These are phyloP conservation scores for Polyergus mexicanus DNA, from an alignment of 1,140 invertebrate genomes.

Conservation along the genomic window DNA sequence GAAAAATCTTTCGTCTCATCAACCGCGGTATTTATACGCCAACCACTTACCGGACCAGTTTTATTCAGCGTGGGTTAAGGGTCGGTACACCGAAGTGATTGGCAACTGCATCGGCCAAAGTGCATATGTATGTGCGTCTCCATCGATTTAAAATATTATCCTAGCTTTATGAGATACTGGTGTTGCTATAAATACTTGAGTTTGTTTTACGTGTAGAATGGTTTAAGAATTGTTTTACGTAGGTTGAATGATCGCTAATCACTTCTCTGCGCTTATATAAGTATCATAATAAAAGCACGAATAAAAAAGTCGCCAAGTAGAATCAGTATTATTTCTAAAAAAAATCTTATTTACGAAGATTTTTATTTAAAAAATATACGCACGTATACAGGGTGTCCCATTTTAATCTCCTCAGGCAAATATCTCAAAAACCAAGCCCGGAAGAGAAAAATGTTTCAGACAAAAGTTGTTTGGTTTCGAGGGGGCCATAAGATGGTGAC, in stretches of 20 bases:
- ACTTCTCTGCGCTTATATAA: neutral
- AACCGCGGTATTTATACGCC: constrained; percentile 6
- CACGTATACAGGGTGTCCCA: too few species aligned
- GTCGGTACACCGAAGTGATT: constrained; percentile 30
- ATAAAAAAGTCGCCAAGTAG: neutral
- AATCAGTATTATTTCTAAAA: neutral
- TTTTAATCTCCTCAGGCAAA: too few species aligned
- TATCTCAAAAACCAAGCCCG: too few species aligned
- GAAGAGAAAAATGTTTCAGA: too few species aligned
- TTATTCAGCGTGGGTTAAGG: constrained; percentile 30
- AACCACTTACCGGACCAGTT: constrained; percentile 30
- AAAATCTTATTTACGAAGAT: neutral
- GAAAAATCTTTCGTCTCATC: constrained; percentile 12
- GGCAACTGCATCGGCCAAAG: neutral
- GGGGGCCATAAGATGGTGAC: too few species aligned
- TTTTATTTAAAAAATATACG: too few species aligned
- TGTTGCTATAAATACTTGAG: neutral
- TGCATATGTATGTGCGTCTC: constrained; percentile 7
- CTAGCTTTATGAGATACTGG: neutral
- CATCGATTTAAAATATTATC: constrained; percentile 20
- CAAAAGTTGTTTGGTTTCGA: too few species aligned
- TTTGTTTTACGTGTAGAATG: neutral
- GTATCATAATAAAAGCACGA: neutral
- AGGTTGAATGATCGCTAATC: constrained; percentile 15
- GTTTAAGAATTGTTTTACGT: neutral